Evolutionary conservation across 2,797 vertebrate species (phyloP).

Genomic region (Vipera latastei): DNA sequence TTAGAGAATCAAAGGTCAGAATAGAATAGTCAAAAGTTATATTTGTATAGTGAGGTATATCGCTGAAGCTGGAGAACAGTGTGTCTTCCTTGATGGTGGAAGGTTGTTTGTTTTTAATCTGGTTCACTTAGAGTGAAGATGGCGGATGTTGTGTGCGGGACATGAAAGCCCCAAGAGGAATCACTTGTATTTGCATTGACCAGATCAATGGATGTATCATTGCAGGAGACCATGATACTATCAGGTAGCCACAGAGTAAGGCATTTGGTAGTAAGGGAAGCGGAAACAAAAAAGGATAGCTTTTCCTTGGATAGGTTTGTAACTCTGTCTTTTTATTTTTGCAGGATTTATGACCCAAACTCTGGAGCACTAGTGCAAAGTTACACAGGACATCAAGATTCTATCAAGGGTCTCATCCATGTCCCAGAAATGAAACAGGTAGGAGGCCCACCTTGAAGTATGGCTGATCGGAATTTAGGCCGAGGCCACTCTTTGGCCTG

Average conservation of each 20-base stretch:
- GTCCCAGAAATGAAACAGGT: conserved; percentile 57
- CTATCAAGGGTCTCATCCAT: conserved; percentile 50
- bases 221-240: conserved; percentile 48
- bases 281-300: neutral
- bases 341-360: conserved; percentile 53
- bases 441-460: neutral
- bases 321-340: neutral
- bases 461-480: neutral
- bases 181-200: conserved; percentile 55
- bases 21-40: neutral
- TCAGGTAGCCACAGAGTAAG: conserved; percentile 26
- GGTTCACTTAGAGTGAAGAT: conserved; percentile 44
- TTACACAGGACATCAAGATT: conserved; percentile 53
- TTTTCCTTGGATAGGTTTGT: neutral
- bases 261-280: neutral
- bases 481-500: neutral
- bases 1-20: neutral
- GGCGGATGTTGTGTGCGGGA: conserved; percentile 39
- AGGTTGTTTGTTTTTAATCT: neutral
- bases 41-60: neutral
- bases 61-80: neutral
- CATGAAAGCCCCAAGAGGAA: conserved; percentile 40
- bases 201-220: conserved; percentile 51
- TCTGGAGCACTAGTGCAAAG: conserved; percentile 47
- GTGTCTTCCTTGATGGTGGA: neutral